phyloP scores from a whole-genome alignment of 2,888 invertebrate genomes.

The Brenthis hecate region DNA sequence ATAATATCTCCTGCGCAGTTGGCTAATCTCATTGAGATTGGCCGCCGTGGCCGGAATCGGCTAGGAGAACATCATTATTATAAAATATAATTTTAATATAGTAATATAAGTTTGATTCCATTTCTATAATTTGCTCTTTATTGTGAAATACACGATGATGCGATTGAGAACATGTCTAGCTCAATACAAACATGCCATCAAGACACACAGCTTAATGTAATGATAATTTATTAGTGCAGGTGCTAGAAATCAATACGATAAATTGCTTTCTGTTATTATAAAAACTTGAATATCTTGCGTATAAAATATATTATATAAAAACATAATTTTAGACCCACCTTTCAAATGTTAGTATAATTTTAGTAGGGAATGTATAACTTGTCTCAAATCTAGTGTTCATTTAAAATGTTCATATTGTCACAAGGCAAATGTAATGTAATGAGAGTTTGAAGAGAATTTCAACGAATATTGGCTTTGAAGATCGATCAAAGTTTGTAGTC shows the following conservation, averaged over 20 bases:
- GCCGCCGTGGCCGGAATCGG: no score
- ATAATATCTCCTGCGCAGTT: no score
- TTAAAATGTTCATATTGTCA: neutral
- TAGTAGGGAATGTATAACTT: neutral
- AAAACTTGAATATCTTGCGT: neutral
- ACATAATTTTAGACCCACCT: neutral
- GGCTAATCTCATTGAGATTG: no score
- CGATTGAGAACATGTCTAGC: constrained; percentile 19
- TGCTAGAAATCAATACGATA: constrained; percentile 20
- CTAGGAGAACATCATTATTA: no score
- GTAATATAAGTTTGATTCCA: neutral
- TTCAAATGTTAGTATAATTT: neutral
- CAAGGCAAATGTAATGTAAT: neutral
- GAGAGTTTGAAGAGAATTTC: neutral
- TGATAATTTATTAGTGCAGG: constrained; percentile 23
- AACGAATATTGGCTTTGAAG: constrained; percentile 9
- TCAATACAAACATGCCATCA: constrained; percentile 24
- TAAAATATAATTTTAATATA: neutral
- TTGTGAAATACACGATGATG: constrained; percentile 10
- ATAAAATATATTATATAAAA: neutral
- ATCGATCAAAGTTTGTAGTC: constrained; percentile 11
- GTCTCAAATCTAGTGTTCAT: neutral
- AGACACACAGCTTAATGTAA: constrained; percentile 19
- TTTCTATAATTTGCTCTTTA: constrained; percentile 6
- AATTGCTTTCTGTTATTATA: neutral